Evolutionary conservation across 1,140 invertebrate genomes (phyloP).

Genomic region (Lutraria rhynchaena): DNA sequence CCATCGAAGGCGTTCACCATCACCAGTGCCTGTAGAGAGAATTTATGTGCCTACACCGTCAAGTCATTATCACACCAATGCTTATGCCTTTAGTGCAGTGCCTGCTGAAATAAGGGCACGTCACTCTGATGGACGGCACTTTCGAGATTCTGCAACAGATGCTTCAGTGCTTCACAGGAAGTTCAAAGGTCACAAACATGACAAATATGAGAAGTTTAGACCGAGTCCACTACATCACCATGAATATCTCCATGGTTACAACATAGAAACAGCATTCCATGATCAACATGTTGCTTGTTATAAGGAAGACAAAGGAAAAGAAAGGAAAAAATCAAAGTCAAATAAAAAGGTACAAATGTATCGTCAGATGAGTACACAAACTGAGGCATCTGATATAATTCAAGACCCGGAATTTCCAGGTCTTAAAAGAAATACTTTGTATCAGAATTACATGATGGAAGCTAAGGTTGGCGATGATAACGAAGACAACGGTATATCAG

Average conservation of each 20-base stretch:
- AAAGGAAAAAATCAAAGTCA: conserved; percentile 17
- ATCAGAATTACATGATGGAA: conserved; percentile 41
- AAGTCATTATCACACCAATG: conserved; percentile 4
- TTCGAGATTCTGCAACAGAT: conserved; percentile 28
- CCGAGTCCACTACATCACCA: conserved; percentile 32
- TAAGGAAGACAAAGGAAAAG: conserved; percentile 6
- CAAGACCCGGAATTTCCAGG: not conserved
- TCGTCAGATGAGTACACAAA: conserved; percentile 3
- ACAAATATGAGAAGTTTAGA: conserved; percentile 29
- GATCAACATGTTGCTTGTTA: conserved; percentile 3
- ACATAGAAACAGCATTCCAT: conserved; percentile 11
- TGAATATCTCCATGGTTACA: conserved; percentile 43
- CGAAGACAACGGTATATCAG: not conserved
- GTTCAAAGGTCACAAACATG: conserved; percentile 3
- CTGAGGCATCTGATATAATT: conserved; percentile 10
- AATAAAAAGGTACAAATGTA: conserved; percentile 24
- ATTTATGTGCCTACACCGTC: conserved; percentile 18
- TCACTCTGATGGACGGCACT: not conserved
- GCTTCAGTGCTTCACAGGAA: conserved; percentile 16
- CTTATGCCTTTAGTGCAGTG: conserved; percentile 19
- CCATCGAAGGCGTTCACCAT: not conserved
- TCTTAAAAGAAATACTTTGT: not conserved
- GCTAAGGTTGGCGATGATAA: conserved; percentile 3
- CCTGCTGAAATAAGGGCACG: not conserved
- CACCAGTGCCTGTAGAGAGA: not conserved